Evolutionary conservation across 2,888 invertebrate genomes (phyloP).

Genomic region (Bimastos eiseni): DNA sequence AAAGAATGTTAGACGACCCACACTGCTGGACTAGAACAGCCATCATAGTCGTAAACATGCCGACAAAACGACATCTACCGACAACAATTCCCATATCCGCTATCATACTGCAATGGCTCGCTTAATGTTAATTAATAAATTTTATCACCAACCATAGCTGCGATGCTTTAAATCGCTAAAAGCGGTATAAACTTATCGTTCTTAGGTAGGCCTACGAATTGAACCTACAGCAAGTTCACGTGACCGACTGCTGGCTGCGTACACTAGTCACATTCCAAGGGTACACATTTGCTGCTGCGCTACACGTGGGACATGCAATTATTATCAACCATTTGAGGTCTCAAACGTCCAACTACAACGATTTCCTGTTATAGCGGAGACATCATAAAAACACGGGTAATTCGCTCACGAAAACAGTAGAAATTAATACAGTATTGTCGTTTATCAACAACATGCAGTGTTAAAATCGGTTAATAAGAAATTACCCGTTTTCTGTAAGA

Average conservation of each 20-base stretch:
- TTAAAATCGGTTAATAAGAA: not conserved
- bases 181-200: too few relatives aligned
- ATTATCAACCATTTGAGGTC: not conserved
- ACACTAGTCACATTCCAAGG: too few relatives aligned
- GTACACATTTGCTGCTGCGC: too few relatives aligned
- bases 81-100: not conserved
- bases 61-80: not conserved
- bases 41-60: not conserved
- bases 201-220: too few relatives aligned
- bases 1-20: slow-evolving; percentile 31
- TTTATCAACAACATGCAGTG: not conserved
- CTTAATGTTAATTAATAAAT: not conserved
- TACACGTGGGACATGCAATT: too few relatives aligned
- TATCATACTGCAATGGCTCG: too few relatives aligned
- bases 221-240: too few relatives aligned
- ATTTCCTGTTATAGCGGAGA: not conserved
- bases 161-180: too few relatives aligned
- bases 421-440: not conserved
- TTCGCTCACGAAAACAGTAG: not conserved
- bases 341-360: not conserved
- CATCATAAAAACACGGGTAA: too few relatives aligned
- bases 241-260: too few relatives aligned
- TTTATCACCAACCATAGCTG: not conserved
- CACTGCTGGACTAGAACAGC: not conserved
- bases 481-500: not conserved